Percentiles rank a stretch among this genome's conserved stretches.
Conservation (phyloP, 92 coral and sea anemone species). For the Porites rus region DNA sequence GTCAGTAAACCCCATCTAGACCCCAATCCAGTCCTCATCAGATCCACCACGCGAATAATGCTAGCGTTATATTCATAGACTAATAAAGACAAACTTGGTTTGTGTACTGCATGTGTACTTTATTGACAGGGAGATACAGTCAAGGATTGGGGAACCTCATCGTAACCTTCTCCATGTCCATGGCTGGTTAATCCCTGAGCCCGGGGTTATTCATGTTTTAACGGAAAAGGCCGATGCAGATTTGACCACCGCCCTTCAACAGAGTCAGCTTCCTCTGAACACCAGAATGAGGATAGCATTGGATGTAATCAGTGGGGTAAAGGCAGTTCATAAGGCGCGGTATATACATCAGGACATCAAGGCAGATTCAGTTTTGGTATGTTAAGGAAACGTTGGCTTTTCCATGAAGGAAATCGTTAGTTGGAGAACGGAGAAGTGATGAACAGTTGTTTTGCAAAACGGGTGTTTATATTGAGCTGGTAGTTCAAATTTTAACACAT, state of each 20-base stretch:
- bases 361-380: slow-evolving; percentile 65
- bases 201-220: slow-evolving; percentile 47
- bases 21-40: too few relatives aligned
- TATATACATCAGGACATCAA: slow-evolving; percentile 63
- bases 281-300: slow-evolving; percentile 49
- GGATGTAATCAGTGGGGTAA: slow-evolving; percentile 60
- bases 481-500: too few relatives aligned
- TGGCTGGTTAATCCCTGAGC: slow-evolving; percentile 65
- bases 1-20: too few relatives aligned
- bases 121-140: slow-evolving; percentile 40
- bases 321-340: slow-evolving; percentile 35
- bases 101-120: neutral
- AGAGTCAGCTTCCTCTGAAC: slow-evolving; percentile 24
- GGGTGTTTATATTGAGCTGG: too few relatives aligned
- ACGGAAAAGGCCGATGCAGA: slow-evolving; percentile 62
- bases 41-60: too few relatives aligned
- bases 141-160: slow-evolving; percentile 30
- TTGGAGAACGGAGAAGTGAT: too few relatives aligned
- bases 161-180: slow-evolving; percentile 41
- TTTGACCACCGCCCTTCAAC: slow-evolving; percentile 46
- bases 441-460: too few relatives aligned
- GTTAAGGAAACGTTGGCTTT: neutral
- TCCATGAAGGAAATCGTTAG: neutral
- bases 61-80: neutral
- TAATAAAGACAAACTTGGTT: too few relatives aligned